A percentile compares a stretch with the other conserved stretches of the same genome.
Conservation (phyloP, 2,113 vertebrate genomes). For the Desmodus rotundus region DNA sequence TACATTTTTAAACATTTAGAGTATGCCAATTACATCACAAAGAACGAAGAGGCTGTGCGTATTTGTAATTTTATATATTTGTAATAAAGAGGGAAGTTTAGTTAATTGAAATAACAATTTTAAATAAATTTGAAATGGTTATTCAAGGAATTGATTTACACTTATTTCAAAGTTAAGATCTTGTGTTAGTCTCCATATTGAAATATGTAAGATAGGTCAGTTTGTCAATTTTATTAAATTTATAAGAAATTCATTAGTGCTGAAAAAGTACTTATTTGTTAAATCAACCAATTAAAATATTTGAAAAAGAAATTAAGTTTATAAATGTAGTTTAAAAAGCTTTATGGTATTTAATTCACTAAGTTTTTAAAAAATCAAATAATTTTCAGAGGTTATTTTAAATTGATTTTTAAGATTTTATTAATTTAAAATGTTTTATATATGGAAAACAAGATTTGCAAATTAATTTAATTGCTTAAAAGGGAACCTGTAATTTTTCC, state of each 20-base stretch:
- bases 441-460: neutral
- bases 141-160: neutral
- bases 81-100: neutral
- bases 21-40: neutral
- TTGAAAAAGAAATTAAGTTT: slow-evolving; percentile 17
- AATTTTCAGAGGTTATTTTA: neutral
- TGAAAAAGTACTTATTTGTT: neutral
- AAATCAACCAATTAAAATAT: neutral
- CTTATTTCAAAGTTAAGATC: neutral
- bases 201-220: neutral
- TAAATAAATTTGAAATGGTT: neutral
- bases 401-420: neutral
- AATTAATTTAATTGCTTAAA: neutral
- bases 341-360: neutral
- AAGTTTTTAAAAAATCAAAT: neutral
- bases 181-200: neutral
- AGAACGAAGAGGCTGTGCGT: neutral
- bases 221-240: neutral
- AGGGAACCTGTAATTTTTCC: neutral
- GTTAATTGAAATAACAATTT: neutral
- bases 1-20: neutral
- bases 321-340: neutral
- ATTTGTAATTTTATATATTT: neutral
- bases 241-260: neutral
- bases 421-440: neutral